Evolutionary conservation across 1,140 invertebrate species (phyloP).

Genomic region (Oedothorax gibbosus): DNA sequence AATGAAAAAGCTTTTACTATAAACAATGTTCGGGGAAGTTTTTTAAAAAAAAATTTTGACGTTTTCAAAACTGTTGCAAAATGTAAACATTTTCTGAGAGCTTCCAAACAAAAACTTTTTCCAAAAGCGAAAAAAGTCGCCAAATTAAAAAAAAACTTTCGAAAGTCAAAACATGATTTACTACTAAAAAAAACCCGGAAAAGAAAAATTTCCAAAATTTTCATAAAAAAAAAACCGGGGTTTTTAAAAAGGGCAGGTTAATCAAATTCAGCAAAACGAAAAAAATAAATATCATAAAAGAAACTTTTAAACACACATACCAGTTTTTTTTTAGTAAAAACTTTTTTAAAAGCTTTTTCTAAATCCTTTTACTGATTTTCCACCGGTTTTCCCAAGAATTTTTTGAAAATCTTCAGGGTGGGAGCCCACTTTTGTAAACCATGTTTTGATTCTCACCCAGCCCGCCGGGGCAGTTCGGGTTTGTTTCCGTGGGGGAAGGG

Average conservation of each 20-base stretch:
- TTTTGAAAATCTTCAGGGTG: slow-evolving; percentile 84
- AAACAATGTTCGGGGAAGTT: no score
- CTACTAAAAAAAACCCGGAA: neutral
- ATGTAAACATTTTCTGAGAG: no score
- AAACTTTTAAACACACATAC: slow-evolving; percentile 76
- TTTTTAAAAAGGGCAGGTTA: neutral
- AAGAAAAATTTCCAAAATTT: neutral
- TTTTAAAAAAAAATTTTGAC: no score
- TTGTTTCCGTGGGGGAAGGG: neutral
- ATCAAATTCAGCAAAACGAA: neutral
- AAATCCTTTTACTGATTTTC: slow-evolving; percentile 87
- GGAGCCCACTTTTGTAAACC: slow-evolving; percentile 70
- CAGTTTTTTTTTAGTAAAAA: slow-evolving; percentile 82
- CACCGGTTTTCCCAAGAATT: slow-evolving; percentile 84
- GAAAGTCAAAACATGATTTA: no score
- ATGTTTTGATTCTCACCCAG: slow-evolving; percentile 68
- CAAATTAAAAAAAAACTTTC: no score
- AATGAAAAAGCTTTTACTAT: no score
- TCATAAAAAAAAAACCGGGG: slow-evolving; percentile 40
- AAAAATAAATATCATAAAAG: neutral
- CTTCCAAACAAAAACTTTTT: no score
- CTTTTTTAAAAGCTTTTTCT: slow-evolving; percentile 87
- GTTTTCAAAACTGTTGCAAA: no score
- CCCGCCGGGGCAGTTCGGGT: slow-evolving; percentile 37
- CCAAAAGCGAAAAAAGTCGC: no score